A percentile compares a stretch with the other conserved stretches of the same genome.
phyloP scores from a whole-genome alignment of 1,140 invertebrate genomes.

The Spodoptera litura region DNA sequence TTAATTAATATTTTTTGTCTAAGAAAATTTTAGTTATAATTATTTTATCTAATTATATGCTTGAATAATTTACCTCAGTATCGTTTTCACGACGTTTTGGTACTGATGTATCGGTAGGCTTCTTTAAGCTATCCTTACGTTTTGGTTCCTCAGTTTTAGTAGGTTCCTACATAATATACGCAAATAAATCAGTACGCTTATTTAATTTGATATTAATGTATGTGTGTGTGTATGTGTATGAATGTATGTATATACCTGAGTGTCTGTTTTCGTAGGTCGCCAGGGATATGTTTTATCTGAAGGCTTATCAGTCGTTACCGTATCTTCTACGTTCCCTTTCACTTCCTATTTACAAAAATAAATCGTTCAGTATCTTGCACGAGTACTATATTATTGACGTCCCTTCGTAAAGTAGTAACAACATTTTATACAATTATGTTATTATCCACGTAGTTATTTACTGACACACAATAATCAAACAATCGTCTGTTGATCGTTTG shows the following conservation, averaged over 20 bases:
- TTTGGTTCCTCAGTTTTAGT: constrained; percentile 65
- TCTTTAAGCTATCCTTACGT: constrained; percentile 68
- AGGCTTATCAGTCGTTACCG: constrained; percentile 67
- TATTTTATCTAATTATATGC: not conserved
- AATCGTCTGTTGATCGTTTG: constrained; percentile 49
- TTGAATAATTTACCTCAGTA: constrained; percentile 27
- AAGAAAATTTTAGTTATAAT: not conserved
- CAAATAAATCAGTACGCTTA: constrained; percentile 12
- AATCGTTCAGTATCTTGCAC: constrained; percentile 47
- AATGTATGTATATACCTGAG: constrained; percentile 74
- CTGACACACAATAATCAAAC: constrained; percentile 59
- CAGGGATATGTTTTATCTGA: constrained; percentile 69
- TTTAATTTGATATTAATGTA: constrained; percentile 29
- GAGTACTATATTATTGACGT: not conserved
- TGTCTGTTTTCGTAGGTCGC: constrained; percentile 78
- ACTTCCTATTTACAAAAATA: constrained; percentile 78
- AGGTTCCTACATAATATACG: constrained; percentile 55
- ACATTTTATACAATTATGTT: constrained; percentile 50
- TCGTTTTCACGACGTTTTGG: constrained; percentile 65
- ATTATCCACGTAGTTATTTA: constrained; percentile 69
- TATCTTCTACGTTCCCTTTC: constrained; percentile 67
- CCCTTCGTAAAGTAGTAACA: constrained; percentile 15
- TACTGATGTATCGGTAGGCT: constrained; percentile 54
- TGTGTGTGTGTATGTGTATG: constrained; percentile 49
- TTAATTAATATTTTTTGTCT: constrained; percentile 42